Evolutionary conservation across 2,113 vertebrate species (phyloP), one percentile per base, ranked within the genome.

Genomic region (Eira barbara): DNA sequence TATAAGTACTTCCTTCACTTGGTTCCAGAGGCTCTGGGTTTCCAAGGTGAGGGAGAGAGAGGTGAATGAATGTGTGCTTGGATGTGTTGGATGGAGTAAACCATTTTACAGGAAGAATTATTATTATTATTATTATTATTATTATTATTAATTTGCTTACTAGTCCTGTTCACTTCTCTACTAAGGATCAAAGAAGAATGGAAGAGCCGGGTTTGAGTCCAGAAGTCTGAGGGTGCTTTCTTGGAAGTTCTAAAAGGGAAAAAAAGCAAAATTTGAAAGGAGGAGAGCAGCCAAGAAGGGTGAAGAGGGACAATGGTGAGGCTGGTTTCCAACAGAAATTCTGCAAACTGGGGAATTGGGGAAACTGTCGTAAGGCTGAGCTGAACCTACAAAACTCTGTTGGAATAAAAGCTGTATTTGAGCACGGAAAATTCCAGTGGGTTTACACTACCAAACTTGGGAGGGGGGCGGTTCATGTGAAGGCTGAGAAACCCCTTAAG

Each of bases 1-100:
- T 25, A 2, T 11, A 21, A 52, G 18, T 23, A 7, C 20, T 34
- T 2, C 0, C 34, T 73, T 6, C 0, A 0, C 6, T 21, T 21
- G 21, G 36, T 13, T 52, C 8, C 52, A 69, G 8, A 15, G 27
- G 45, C 3, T 79, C 82, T 47, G 61, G 18, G 59, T 52, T 91
- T 80, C 65, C 49, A n/a, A 91, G 49, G 15, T 39, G 8, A 69
- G 47, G 57, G 39, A 89, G 23, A 88, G 36, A 23, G 86, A 82
- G 20, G n/a, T 25, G 7, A 89, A 63, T 18, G 15, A 86, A 80
- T 36, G 15, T 9, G 17, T 1, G 29, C 3, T 21, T 36, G 34
- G 12, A 29, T 39, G 15, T 29, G 47, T 65, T 65, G n/a, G 63
- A 34, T 34, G 20, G 15, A 94, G 6, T 18, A 49, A 42, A 36